Base-by-base conservation (phyloP, 2,113 vertebrate species). In the Misgurnus mizolepis region DNA sequence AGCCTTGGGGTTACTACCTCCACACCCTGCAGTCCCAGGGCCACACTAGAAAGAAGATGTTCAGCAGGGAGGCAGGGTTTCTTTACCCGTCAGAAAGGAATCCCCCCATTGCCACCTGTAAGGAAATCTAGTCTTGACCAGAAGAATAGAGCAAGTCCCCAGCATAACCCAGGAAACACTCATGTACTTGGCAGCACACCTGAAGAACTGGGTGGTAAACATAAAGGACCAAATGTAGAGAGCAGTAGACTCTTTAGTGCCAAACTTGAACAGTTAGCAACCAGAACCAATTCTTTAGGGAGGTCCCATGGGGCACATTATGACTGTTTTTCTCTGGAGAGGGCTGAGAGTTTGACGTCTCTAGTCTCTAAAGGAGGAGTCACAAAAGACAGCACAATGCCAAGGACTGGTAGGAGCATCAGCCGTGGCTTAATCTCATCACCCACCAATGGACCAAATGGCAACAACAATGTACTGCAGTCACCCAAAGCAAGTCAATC, bases 41-140 rank as follows among this genome's bases (percentile, higher is more conserved):
- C 91, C 34, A 94, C 93, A 11, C 93, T 96, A 53, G 97, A 99
- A 82, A 93, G 92, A 67, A 94, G 93, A 79, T 89, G 93, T 18
- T 93, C 90, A 0, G 95, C 91, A 6, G 95, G 94, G 40, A 97
- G 95, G 86, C 95, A 94, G 41, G 91, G 94, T n/a, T 90, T 96
- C 80, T 94, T 96, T 61, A 90, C 94, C 78, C 94, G 96, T 65
- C 96, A 94, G 80, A 98, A 96, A 89, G 97, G 95, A 6, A 95
- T 92, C 0, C 98, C 98, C 7, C 98, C 98, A 0, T 84, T 98
- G 60, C 98, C 98, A 8, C 98, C 98, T 0, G 90, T 99, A 43
- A 93, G 98, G 7, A 99, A 98, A 87, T 99, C 98, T 49, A 99
- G 98, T 88, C 88, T 99, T 67, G 98, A 99, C 80, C 96, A 98